Evolutionary conservation across 2,888 invertebrate genomes (phyloP).

Genomic region (Syrphus vitripennis): DNA sequence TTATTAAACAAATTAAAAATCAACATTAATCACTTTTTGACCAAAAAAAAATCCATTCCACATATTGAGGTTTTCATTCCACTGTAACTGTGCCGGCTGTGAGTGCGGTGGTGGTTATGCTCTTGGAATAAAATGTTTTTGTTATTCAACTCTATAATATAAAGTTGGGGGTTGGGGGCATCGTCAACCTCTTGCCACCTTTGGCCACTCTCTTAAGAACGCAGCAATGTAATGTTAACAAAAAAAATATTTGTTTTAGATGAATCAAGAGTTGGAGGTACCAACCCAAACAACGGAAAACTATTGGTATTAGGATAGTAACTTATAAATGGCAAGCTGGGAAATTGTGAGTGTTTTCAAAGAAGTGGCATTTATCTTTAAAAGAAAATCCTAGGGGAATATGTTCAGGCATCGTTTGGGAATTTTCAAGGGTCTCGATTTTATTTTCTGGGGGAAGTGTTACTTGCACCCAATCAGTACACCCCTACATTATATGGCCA

Average conservation of each 20-base stretch:
- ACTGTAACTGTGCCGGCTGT: background rate
- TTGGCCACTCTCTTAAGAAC: background rate
- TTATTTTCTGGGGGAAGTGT: too few species aligned
- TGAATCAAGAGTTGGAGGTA: background rate
- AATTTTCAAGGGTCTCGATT: too few species aligned
- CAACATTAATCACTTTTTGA: too few species aligned
- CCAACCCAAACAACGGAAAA: background rate
- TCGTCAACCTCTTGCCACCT: background rate
- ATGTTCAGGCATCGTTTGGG: too few species aligned
- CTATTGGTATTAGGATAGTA: background rate
- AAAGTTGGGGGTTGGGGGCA: background rate
- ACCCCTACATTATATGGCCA: too few species aligned
- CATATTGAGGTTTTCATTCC: background rate
- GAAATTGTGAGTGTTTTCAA: background rate
- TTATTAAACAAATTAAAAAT: too few species aligned
- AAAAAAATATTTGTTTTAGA: background rate
- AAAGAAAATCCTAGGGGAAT: too few species aligned
- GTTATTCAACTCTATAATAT: background rate
- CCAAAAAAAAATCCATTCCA: background rate
- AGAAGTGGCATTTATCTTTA: too few species aligned
- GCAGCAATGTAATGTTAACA: background rate
- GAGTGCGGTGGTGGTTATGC: background rate
- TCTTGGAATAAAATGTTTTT: background rate
- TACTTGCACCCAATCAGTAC: too few species aligned
- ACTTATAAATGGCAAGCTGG: background rate